These are phyloP conservation scores for Corythornis madagascariensis DNA, from an alignment of 2,113 vertebrate species.

Conservation along the genomic window DNA sequence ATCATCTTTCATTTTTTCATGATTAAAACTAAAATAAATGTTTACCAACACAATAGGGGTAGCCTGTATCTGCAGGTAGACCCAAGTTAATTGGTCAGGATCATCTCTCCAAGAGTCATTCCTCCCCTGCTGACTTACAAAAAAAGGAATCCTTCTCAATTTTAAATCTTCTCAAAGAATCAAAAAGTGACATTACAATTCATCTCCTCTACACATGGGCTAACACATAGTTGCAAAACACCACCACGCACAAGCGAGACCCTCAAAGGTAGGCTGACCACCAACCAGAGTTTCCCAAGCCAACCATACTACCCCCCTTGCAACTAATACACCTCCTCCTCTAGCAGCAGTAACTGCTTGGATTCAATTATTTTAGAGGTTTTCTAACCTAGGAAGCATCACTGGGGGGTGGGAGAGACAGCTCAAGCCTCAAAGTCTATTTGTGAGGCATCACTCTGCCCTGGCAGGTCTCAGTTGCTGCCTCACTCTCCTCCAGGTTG, in stretches of 20 bases:
- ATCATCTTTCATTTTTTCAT: not conserved
- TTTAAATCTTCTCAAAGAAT: not conserved
- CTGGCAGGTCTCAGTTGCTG: not conserved
- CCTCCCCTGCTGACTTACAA: not conserved
- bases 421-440: not conserved
- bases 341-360: not conserved
- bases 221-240: not conserved
- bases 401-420: fast-evolving
- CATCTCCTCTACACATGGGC: not conserved
- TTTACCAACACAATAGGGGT: not conserved
- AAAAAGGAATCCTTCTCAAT: not conserved
- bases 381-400: not conserved
- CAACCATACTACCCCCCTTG: not conserved
- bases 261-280: not conserved
- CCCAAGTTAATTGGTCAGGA: not conserved
- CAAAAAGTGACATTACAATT: not conserved
- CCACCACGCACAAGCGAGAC: not conserved
- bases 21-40: not conserved
- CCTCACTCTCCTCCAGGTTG: not conserved
- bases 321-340: not conserved
- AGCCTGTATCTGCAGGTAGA: not conserved
- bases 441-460: not conserved
- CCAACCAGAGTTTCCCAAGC: not conserved
- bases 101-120: not conserved
- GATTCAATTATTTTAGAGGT: not conserved